Percentiles rank a stretch among this genome's conserved stretches.
Evolutionary conservation across 1,140 invertebrate species (phyloP).

Genomic region (Bombus terrestris): DNA sequence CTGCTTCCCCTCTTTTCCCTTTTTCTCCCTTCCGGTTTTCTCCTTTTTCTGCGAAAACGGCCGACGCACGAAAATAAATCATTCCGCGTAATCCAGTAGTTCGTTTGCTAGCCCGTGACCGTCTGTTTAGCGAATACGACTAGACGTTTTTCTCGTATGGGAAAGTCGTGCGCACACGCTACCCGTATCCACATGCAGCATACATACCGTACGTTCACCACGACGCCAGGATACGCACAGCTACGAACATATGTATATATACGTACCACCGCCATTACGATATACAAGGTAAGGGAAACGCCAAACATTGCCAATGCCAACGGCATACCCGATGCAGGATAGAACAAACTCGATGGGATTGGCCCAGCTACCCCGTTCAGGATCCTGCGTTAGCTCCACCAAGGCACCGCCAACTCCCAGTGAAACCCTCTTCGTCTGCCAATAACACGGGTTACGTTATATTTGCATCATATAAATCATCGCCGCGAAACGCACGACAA

Average conservation of each 20-base stretch:
- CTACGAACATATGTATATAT: constrained; percentile 22
- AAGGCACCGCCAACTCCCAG: constrained; percentile 69
- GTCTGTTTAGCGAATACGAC: constrained; percentile 37
- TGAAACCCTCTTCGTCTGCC: constrained; percentile 72
- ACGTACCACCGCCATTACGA: constrained; percentile 90
- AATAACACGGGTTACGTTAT: constrained; percentile 64
- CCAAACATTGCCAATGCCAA: constrained; percentile 95
- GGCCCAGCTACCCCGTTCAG: constrained; percentile 87
- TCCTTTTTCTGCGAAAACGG: constrained; percentile 18
- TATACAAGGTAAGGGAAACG: constrained; percentile 93
- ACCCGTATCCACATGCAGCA: not conserved
- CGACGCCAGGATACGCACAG: not conserved
- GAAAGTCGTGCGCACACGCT: not conserved
- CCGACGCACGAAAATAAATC: constrained; percentile 27
- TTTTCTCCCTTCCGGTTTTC: not conserved
- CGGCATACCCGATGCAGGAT: constrained; percentile 91
- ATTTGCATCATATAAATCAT: constrained; percentile 66
- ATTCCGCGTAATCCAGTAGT: constrained; percentile 50
- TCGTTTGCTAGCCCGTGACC: constrained; percentile 27
- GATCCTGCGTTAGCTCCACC: constrained; percentile 59
- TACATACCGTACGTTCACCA: not conserved
- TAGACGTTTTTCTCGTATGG: constrained; percentile 20
- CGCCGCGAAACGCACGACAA: not conserved
- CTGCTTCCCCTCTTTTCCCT: no score
- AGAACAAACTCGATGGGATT: constrained; percentile 89